Conservation (phyloP, 2,888 invertebrate genomes). For the Seira musarum region DNA sequence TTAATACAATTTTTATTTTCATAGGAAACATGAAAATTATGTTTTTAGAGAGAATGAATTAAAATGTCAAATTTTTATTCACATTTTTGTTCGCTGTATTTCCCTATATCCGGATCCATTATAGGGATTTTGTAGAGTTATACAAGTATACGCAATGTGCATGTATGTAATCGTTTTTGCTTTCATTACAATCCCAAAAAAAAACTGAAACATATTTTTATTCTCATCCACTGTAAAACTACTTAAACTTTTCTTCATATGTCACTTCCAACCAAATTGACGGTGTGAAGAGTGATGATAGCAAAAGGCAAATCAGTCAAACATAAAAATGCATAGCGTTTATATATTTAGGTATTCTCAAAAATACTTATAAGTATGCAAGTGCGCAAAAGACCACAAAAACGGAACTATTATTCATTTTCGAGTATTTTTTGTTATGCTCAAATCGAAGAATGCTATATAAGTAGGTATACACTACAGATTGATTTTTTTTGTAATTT, state of each 20-base stretch:
- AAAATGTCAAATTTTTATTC: too few species aligned
- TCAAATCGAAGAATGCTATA: background rate
- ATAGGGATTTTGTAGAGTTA: too few species aligned
- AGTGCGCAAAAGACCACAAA: background rate
- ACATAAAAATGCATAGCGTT: background rate
- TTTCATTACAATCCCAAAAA: too few species aligned
- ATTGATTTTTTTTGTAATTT: background rate
- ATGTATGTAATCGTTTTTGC: too few species aligned
- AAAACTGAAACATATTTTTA: background rate
- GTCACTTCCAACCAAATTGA: background rate
- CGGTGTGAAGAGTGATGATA: background rate
- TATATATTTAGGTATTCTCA: background rate
- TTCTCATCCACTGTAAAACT: background rate
- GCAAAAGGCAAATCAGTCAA: slow-evolving; percentile 8
- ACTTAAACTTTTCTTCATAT: background rate
- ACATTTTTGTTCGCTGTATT: too few species aligned
- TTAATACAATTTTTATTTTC: too few species aligned
- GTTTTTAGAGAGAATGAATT: too few species aligned
- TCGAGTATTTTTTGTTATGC: slow-evolving; percentile 5
- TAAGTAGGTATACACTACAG: background rate
- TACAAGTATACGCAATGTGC: too few species aligned
- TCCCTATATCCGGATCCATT: too few species aligned
- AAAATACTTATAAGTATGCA: background rate
- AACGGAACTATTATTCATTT: background rate
- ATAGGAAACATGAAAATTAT: too few species aligned